Conservation (phyloP, 2,888 invertebrate species). For the Thumatha senex region DNA sequence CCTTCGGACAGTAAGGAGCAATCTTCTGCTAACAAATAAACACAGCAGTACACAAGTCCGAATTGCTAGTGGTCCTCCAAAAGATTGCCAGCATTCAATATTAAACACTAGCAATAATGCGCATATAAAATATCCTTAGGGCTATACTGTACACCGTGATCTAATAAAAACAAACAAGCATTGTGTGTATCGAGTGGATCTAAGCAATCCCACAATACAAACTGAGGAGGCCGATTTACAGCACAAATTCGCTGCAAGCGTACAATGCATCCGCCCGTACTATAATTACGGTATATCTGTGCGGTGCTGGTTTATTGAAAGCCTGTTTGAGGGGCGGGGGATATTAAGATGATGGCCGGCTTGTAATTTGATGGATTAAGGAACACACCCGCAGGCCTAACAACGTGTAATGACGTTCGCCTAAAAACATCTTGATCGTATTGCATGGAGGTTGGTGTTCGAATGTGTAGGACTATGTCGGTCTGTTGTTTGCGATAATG, state of each 20-base stretch:
- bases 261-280: slow-evolving; percentile 56
- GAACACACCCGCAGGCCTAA: slow-evolving; percentile 73
- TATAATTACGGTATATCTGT: slow-evolving; percentile 80
- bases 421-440: slow-evolving; percentile 61
- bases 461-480: not conserved
- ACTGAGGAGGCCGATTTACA: slow-evolving; percentile 57
- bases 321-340: slow-evolving; percentile 73
- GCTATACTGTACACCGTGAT: slow-evolving; percentile 24
- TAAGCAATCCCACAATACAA: slow-evolving; percentile 66
- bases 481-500: not conserved
- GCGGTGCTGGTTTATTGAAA: slow-evolving; percentile 81
- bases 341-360: slow-evolving; percentile 79
- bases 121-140: slow-evolving; percentile 29
- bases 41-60: too few relatives aligned
- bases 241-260: slow-evolving; percentile 67
- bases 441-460: slow-evolving; percentile 14
- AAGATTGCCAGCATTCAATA: not conserved
- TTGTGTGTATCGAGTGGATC: slow-evolving; percentile 42
- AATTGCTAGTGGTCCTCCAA: not conserved
- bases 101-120: slow-evolving; percentile 11
- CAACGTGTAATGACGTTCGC: slow-evolving; percentile 67
- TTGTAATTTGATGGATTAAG: slow-evolving; percentile 81
- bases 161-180: slow-evolving; percentile 48
- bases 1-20: too few relatives aligned
- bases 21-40: too few relatives aligned